These are phyloP conservation scores for Rhinolophus ferrumequinum DNA, from an alignment of 2,113 vertebrate species.

Conservation along the genomic window DNA sequence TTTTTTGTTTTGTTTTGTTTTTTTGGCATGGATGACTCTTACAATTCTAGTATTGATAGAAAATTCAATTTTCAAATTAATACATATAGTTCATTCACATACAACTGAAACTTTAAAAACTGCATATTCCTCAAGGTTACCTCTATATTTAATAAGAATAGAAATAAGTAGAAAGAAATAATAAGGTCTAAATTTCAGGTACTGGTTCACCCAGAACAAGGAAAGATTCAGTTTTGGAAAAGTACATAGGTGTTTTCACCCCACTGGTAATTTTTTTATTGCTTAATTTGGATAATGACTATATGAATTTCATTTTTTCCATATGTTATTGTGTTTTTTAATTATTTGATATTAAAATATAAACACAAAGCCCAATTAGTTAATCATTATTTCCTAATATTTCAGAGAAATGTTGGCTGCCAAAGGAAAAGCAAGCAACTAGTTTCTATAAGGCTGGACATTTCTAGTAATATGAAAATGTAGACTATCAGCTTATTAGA, in stretches of 20 bases:
- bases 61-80: background rate
- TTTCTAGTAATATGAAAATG: background rate
- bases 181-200: background rate
- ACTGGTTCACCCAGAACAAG: background rate
- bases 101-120: background rate
- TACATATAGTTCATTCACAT: background rate
- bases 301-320: background rate
- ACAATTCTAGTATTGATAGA: background rate
- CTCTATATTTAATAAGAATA: background rate
- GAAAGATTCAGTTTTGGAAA: background rate
- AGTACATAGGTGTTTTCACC: fast-evolving
- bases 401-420: background rate
- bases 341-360: background rate
- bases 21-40: background rate
- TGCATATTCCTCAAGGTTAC: background rate
- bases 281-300: background rate
- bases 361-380: background rate
- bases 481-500: background rate
- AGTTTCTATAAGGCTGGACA: background rate
- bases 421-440: background rate
- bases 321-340: background rate
- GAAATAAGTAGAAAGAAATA: background rate
- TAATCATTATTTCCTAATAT: background rate
- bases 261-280: background rate
- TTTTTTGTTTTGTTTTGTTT: background rate